phyloP scores from a whole-genome alignment of 2,888 invertebrate genomes.

The Calephelis perditalis region DNA sequence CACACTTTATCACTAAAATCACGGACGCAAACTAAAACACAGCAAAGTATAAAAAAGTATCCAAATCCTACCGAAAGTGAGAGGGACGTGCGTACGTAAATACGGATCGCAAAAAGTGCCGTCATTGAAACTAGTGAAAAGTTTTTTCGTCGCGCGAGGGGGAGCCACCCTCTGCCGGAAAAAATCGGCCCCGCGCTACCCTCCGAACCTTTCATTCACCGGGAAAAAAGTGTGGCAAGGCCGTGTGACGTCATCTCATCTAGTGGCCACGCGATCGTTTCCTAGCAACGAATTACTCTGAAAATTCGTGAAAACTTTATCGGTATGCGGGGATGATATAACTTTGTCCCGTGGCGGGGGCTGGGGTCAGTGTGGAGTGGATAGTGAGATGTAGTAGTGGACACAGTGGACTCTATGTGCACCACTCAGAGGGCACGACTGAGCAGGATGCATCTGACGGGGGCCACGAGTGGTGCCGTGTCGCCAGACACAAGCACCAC shows the following conservation, averaged over 20 bases:
- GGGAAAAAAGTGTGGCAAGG: slow-evolving; percentile 79
- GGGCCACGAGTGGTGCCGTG: slow-evolving; percentile 76
- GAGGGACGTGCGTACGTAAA: slow-evolving; percentile 66
- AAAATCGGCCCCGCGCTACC: slow-evolving; percentile 71
- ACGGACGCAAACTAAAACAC: slow-evolving; percentile 22
- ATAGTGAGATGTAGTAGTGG: slow-evolving; percentile 56
- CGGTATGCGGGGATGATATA: slow-evolving; percentile 44
- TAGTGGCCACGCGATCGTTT: slow-evolving; percentile 71
- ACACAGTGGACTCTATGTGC: slow-evolving; percentile 62
- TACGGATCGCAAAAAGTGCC: slow-evolving; percentile 70
- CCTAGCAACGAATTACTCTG: slow-evolving; percentile 63
- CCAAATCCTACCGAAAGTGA: slow-evolving; percentile 48
- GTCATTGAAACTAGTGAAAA: slow-evolving; percentile 77
- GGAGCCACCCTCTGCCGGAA: slow-evolving; percentile 69
- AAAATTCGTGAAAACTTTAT: slow-evolving; percentile 22
- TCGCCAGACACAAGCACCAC: slow-evolving; percentile 85
- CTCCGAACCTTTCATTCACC: slow-evolving; percentile 81
- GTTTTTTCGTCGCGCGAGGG: slow-evolving; percentile 70
- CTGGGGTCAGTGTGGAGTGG: slow-evolving; percentile 42
- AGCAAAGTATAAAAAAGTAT: slow-evolving; percentile 40
- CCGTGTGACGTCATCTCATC: slow-evolving; percentile 75
- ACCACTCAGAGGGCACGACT: slow-evolving; percentile 72
- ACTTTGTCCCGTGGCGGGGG: slow-evolving; percentile 44
- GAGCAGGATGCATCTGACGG: slow-evolving; percentile 75
- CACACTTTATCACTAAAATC: slow-evolving; percentile 12